Evolutionary conservation across 2,888 invertebrate species (phyloP).

Genomic region (Ophraella communa): DNA sequence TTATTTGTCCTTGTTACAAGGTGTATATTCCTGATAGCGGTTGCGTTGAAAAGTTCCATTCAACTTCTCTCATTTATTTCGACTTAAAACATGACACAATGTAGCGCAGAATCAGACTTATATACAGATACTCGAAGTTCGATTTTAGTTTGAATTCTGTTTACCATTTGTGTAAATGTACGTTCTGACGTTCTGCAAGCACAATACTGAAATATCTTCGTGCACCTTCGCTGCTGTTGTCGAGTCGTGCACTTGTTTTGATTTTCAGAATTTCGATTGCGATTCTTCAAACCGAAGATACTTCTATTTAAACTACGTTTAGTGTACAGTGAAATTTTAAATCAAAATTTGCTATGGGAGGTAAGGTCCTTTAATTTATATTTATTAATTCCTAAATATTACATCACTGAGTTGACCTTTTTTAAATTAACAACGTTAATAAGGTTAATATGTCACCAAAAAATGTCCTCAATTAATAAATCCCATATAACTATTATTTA

Average conservation of each 20-base stretch:
- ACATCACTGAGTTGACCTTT: conserved; percentile 9
- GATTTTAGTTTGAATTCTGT: background rate
- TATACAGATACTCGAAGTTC: background rate
- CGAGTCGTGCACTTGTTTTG: conserved; percentile 32
- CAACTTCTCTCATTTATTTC: background rate
- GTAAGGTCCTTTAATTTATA: conserved; percentile 32
- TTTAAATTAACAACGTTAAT: conserved; percentile 20
- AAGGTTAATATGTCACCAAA: conserved; percentile 17
- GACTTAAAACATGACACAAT: background rate
- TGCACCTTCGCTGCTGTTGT: conserved; percentile 29
- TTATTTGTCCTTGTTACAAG: conserved; percentile 13
- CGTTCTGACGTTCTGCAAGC: conserved; percentile 4
- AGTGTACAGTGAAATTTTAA: conserved; percentile 30
- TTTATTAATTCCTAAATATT: background rate
- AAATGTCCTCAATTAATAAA: background rate
- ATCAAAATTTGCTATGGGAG: conserved; percentile 35
- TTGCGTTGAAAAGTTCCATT: background rate
- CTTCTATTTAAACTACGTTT: conserved; percentile 20
- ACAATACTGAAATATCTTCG: conserved; percentile 33
- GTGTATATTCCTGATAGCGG: conserved; percentile 8
- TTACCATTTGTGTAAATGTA: background rate
- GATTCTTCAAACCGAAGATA: conserved; percentile 18
- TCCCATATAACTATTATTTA: background rate
- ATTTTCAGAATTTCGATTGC: conserved; percentile 28
- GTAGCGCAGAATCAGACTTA: conserved; percentile 4